Percentiles rank a stretch among this genome's conserved stretches.
phyloP scores from a whole-genome alignment of 2,888 invertebrate genomes.

The Keiferia lycopersicella region DNA sequence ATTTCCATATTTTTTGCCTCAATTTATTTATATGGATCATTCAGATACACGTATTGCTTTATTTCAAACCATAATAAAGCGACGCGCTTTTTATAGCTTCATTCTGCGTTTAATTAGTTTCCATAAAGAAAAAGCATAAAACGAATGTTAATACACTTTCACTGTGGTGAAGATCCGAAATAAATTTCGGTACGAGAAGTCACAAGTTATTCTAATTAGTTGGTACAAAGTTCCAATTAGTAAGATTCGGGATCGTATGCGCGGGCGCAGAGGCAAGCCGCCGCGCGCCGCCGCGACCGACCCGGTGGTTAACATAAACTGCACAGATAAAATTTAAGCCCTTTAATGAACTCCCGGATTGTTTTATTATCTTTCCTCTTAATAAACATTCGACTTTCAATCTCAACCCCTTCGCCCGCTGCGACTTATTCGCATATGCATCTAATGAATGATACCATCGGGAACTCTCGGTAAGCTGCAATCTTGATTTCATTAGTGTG shows the following conservation, averaged over 20 bases:
- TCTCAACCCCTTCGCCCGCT: conserved; percentile 25
- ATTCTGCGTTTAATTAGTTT: conserved; percentile 27
- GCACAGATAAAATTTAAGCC: conserved; percentile 71
- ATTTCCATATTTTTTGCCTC: conserved; percentile 30
- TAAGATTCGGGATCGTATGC: conserved; percentile 60
- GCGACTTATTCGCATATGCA: conserved; percentile 27
- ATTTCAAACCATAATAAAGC: conserved; percentile 21
- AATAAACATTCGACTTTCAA: conserved; percentile 56
- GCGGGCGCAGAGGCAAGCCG: conserved; percentile 40
- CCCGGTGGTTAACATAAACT: conserved; percentile 68
- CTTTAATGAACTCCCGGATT: conserved; percentile 68
- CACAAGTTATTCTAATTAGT: conserved; percentile 71
- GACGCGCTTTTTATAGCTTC: conserved; percentile 20
- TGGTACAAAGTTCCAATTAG: conserved; percentile 69
- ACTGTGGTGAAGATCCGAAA: conserved; percentile 45
- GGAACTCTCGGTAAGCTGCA: conserved; percentile 6
- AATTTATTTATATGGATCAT: conserved; percentile 19
- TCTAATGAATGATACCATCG: conserved; percentile 29
- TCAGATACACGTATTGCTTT: conserved; percentile 24
- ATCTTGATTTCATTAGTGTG: conserved; percentile 25
- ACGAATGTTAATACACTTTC: conserved; percentile 41
- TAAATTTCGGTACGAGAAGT: conserved; percentile 47
- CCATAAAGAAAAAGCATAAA: conserved; percentile 30
- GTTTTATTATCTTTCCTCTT: conserved; percentile 63
- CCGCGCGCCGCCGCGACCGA: conserved; percentile 44